A percentile compares a stretch with the other conserved stretches of the same genome.
Conservation (phyloP, 1,140 invertebrate species). For the Bathynomus jamesi region DNA sequence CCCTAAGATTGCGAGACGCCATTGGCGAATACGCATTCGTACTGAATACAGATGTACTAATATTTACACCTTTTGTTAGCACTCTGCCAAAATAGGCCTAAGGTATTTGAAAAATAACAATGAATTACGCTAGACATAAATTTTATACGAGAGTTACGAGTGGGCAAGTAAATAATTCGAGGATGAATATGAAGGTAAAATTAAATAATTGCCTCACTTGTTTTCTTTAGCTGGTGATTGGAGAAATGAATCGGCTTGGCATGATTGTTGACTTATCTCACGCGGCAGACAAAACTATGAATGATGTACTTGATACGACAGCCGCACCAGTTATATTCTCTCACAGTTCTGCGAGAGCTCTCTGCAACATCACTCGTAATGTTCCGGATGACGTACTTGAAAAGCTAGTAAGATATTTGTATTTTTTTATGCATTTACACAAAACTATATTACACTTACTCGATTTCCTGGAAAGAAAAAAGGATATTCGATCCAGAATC, state of each 20-base stretch:
- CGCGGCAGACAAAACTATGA: constrained; percentile 43
- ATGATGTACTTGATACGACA: constrained; percentile 39
- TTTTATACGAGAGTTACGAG: background rate
- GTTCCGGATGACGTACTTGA: constrained; percentile 44
- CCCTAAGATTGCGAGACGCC: too few relatives aligned
- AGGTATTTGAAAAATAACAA: background rate
- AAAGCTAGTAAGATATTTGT: constrained; percentile 41
- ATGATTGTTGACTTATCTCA: constrained; percentile 47
- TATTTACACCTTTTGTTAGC: background rate
- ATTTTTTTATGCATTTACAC: too few relatives aligned
- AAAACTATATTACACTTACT: too few relatives aligned
- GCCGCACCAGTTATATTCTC: constrained; percentile 46
- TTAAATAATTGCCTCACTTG: too few relatives aligned
- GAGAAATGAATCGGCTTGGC: constrained; percentile 47
- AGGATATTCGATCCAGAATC: too few relatives aligned
- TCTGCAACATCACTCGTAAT: constrained; percentile 44
- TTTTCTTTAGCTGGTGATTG: constrained; percentile 38
- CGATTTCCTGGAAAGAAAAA: too few relatives aligned
- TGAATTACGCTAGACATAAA: background rate
- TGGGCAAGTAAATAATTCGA: too few relatives aligned
- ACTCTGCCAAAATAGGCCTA: background rate
- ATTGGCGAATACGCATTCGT: too few relatives aligned
- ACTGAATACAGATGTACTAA: background rate
- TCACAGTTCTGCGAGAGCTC: constrained; percentile 42
- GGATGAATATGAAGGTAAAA: too few relatives aligned